Evolutionary conservation across 2,888 invertebrate genomes (phyloP).

Genomic region (Cabera pusaria): DNA sequence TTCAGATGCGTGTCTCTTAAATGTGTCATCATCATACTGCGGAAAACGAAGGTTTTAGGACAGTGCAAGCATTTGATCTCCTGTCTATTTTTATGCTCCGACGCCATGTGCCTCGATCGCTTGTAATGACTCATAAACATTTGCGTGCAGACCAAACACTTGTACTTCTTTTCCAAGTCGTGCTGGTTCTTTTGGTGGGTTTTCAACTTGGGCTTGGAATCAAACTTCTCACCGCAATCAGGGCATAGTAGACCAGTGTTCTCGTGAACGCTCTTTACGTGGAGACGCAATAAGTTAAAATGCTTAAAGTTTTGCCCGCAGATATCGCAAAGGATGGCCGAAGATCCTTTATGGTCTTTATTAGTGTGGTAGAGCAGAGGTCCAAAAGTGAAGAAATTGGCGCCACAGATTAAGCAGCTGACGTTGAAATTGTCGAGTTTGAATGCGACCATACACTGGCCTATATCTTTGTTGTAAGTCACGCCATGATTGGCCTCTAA

Average conservation of each 20-base stretch:
- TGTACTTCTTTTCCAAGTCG: constrained; percentile 74
- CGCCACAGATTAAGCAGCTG: constrained; percentile 63
- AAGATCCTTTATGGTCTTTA: constrained; percentile 71
- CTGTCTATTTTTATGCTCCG: constrained; percentile 64
- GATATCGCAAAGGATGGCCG: constrained; percentile 66
- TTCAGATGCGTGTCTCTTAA: constrained; percentile 67
- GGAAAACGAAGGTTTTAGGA: constrained; percentile 69
- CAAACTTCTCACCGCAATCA: constrained; percentile 74
- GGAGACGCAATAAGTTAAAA: constrained; percentile 51
- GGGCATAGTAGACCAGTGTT: constrained; percentile 61
- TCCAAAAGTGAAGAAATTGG: constrained; percentile 67
- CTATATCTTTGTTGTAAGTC: constrained; percentile 66
- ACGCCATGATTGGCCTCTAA: constrained; percentile 56
- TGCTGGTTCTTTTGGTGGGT: constrained; percentile 73
- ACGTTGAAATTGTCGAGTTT: constrained; percentile 64
- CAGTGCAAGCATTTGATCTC: constrained; percentile 73
- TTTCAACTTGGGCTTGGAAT: constrained; percentile 71
- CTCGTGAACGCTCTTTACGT: constrained; percentile 66
- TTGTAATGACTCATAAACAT: constrained; percentile 69
- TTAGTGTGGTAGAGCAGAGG: constrained; percentile 70
- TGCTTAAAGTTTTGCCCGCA: constrained; percentile 76
- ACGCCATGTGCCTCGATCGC: constrained; percentile 67
- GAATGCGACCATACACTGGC: constrained; percentile 68
- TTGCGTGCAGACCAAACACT: constrained; percentile 71
- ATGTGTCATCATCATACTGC: constrained; percentile 77